Evolutionary conservation across 2,888 invertebrate species (phyloP).

Genomic region (Xestia sexstrigata): DNA sequence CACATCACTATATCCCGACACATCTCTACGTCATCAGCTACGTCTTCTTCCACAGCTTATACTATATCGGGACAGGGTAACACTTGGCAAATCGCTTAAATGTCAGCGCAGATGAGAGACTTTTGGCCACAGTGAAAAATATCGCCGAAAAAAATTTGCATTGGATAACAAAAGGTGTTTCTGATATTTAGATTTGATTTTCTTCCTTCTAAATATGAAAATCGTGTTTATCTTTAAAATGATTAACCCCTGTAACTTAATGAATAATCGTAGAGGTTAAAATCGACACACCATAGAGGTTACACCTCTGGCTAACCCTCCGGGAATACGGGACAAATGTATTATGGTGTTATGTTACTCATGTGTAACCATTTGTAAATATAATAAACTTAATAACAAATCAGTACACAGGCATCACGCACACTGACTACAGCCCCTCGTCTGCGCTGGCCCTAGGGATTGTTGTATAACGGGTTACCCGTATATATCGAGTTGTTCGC

Average conservation of each 20-base stretch:
- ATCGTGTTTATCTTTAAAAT: background rate
- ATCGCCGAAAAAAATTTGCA: background rate
- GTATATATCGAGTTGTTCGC: constrained; percentile 25
- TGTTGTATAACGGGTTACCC: constrained; percentile 51
- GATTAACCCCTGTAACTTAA: background rate
- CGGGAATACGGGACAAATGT: background rate
- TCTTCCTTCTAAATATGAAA: background rate
- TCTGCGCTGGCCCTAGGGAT: constrained; percentile 26
- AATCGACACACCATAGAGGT: background rate
- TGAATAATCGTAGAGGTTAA: background rate
- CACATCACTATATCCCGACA: background rate
- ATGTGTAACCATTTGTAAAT: background rate
- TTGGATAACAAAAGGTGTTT: too few relatives aligned
- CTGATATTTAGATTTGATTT: background rate
- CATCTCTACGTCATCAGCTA: constrained; percentile 56
- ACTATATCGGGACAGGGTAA: constrained; percentile 55
- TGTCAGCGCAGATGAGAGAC: too few relatives aligned
- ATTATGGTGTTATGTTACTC: background rate
- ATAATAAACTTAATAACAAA: background rate
- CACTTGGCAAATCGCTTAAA: constrained; percentile 45
- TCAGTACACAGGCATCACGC: background rate
- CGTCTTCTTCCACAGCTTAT: constrained; percentile 48
- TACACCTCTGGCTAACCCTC: background rate
- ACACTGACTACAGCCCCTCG: background rate
- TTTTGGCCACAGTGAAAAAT: background rate